A percentile compares a stretch with the other conserved stretches of the same genome.
Evolutionary conservation across 2,888 invertebrate genomes (phyloP).

Genomic region (Trissolcus brochymenae): DNA sequence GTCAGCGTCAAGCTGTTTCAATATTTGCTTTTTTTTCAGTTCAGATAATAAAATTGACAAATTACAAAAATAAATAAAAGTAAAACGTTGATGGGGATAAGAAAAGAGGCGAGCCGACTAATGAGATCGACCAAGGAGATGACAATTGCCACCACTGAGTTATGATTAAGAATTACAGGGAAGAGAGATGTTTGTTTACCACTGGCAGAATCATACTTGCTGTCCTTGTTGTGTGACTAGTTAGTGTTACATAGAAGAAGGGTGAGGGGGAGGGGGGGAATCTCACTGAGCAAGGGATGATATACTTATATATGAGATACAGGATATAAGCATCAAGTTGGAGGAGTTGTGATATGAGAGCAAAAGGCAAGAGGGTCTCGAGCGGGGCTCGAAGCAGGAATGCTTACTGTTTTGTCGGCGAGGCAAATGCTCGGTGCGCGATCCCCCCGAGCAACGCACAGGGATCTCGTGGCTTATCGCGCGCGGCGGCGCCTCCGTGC

Average conservation of each 20-base stretch:
- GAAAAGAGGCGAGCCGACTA: no score
- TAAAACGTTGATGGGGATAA: no score
- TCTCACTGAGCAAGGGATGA: no score
- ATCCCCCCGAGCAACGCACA: conserved; percentile 51
- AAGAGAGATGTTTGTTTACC: conserved; percentile 4
- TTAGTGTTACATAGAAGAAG: no score
- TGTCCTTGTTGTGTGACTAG: not conserved
- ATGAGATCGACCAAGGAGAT: no score
- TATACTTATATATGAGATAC: not conserved
- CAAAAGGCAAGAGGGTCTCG: not conserved
- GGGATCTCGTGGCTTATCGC: conserved; percentile 51
- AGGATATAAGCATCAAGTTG: not conserved
- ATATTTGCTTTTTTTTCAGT: no score
- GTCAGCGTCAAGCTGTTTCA: no score
- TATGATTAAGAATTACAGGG: not conserved
- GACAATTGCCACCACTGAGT: no score
- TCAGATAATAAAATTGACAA: no score
- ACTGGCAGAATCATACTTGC: not conserved
- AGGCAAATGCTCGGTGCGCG: conserved; percentile 44
- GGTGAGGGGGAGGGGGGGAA: no score
- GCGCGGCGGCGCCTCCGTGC: conserved; percentile 40
- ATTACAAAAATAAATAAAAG: no score
- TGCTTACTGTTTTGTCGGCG: conserved; percentile 55
- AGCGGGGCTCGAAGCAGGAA: not conserved
- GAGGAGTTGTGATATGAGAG: not conserved